Evolutionary conservation across 1,140 invertebrate genomes (phyloP).

Genomic region (Geopemphigus sp.): DNA sequence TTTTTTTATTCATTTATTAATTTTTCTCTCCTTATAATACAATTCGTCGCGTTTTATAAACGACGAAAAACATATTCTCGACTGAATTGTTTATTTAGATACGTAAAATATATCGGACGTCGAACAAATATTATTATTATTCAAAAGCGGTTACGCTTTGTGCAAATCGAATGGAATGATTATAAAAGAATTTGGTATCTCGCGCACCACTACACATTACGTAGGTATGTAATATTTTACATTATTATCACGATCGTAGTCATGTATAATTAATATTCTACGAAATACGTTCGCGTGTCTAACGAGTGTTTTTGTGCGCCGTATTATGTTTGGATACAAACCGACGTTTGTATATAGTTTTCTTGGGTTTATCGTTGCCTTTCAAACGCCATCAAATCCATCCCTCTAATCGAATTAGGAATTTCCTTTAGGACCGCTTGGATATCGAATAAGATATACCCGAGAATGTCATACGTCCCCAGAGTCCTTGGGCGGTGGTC

Average conservation of each 20-base stretch:
- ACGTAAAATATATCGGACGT: too few species aligned
- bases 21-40: too few species aligned
- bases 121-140: too few species aligned
- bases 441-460: neutral
- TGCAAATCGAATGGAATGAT: too few species aligned
- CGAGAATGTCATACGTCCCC: neutral
- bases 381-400: neutral
- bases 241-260: neutral
- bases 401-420: constrained; percentile 20
- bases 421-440: neutral
- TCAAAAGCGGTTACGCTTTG: too few species aligned
- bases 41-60: too few species aligned
- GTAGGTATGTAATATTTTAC: too few species aligned
- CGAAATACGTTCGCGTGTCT: neutral
- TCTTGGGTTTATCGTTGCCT: neutral
- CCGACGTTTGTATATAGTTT: neutral
- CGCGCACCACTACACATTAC: too few species aligned
- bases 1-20: too few species aligned
- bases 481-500: neutral
- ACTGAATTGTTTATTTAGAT: too few species aligned
- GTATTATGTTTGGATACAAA: neutral
- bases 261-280: neutral
- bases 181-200: too few species aligned
- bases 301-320: neutral
- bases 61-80: too few species aligned